phyloP scores from a whole-genome alignment of 2,113 vertebrate genomes.

The Butastur rufipennis region DNA sequence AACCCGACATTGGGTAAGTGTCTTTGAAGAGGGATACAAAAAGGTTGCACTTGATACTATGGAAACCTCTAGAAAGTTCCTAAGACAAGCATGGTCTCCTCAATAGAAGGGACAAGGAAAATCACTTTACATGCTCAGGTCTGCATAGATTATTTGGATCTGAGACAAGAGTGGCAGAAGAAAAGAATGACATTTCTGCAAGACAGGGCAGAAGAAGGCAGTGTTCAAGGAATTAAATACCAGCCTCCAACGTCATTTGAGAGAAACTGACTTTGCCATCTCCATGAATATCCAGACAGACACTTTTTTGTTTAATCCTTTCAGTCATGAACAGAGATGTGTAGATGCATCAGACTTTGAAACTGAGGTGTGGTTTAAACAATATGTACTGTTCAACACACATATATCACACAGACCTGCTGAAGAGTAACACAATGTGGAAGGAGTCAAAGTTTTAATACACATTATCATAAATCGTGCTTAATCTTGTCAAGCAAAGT shows the following conservation, averaged over 20 bases:
- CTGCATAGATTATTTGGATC: background rate
- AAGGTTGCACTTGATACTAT: background rate
- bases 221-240: background rate
- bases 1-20: background rate
- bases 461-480: background rate
- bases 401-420: background rate
- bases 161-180: background rate
- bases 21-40: background rate
- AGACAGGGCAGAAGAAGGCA: background rate
- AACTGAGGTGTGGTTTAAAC: background rate
- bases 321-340: background rate
- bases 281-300: background rate
- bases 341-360: background rate
- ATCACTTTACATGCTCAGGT: background rate
- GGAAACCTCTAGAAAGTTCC: background rate
- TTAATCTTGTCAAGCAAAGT: background rate
- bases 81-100: background rate
- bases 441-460: background rate
- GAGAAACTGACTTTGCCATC: background rate
- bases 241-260: fast-evolving
- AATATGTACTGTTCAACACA: background rate
- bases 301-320: background rate
- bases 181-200: background rate
- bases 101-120: background rate
- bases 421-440: background rate